Evolutionary conservation across 2,888 invertebrate genomes (phyloP).

Genomic region (Eremobia ochroleuca): DNA sequence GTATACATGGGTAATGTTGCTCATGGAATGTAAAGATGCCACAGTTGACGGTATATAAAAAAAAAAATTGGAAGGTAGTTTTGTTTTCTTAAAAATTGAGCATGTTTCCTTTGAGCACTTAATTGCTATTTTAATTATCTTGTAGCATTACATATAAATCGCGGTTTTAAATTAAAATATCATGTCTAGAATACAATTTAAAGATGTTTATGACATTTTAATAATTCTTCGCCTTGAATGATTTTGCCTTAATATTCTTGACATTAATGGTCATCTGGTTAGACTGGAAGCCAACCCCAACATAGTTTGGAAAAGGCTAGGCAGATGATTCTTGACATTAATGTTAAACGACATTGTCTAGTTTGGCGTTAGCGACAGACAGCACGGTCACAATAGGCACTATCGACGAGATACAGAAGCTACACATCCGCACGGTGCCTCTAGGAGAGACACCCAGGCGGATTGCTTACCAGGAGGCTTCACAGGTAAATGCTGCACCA

Average conservation of each 20-base stretch:
- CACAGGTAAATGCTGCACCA: constrained; percentile 93
- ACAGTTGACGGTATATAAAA: too few relatives aligned
- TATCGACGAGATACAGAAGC: constrained; percentile 99
- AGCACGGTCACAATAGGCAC: constrained; percentile 98
- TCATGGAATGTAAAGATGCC: too few relatives aligned
- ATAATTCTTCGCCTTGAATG: neutral
- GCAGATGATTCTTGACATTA: neutral
- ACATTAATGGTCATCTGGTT: too few relatives aligned
- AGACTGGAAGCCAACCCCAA: too few relatives aligned
- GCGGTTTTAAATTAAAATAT: neutral
- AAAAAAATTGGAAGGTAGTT: neutral
- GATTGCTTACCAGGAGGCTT: constrained; percentile 98
- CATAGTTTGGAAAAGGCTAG: too few relatives aligned
- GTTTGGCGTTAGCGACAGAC: constrained; percentile 97
- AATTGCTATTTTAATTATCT: neutral
- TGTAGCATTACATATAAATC: neutral
- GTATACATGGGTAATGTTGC: too few relatives aligned
- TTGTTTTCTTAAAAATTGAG: neutral
- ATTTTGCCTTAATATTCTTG: neutral
- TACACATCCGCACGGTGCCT: constrained; percentile 98
- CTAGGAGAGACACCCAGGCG: constrained; percentile 98
- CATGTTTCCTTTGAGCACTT: neutral
- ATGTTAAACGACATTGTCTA: constrained; percentile 71
- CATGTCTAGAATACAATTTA: neutral
- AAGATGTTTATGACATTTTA: neutral